These are phyloP conservation scores for Phylloscopus trochiloides DNA, from an alignment of 2,113 vertebrate species.

Conservation along the genomic window DNA sequence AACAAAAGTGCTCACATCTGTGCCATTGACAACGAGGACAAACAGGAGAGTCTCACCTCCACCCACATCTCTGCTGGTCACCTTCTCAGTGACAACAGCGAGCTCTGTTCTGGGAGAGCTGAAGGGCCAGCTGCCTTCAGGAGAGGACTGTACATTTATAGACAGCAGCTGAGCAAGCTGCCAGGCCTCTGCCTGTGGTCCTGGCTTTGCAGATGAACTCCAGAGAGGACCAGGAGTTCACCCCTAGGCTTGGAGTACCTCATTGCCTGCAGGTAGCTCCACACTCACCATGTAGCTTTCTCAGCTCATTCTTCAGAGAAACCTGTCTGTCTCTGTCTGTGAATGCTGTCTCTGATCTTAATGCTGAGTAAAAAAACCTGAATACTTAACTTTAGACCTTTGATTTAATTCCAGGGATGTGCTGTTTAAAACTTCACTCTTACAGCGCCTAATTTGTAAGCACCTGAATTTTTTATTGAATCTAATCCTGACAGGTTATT, in stretches of 20 bases:
- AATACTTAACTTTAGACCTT: not conserved
- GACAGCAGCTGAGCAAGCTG: not conserved
- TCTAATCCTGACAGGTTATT: conserved; percentile 1
- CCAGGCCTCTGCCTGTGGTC: not conserved
- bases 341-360: not conserved
- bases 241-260: not conserved
- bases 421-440: not conserved
- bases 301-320: not conserved
- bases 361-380: not conserved
- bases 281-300: not conserved
- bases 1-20: not conserved
- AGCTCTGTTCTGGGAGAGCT: not conserved
- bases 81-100: not conserved
- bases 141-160: not conserved
- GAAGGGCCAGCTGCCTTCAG: not conserved
- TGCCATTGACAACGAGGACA: not conserved
- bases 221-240: not conserved
- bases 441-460: conserved; percentile 15
- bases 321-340: not conserved
- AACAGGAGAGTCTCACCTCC: not conserved
- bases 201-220: not conserved
- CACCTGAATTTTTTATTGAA: conserved; percentile 5
- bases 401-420: conserved; percentile 25
- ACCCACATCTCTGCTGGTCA: not conserved
- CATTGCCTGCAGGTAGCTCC: not conserved